A percentile compares a stretch with the other conserved stretches of the same genome.
phyloP scores from a whole-genome alignment of 2,797 vertebrate species.

The Acrocephalus scirpaceus region DNA sequence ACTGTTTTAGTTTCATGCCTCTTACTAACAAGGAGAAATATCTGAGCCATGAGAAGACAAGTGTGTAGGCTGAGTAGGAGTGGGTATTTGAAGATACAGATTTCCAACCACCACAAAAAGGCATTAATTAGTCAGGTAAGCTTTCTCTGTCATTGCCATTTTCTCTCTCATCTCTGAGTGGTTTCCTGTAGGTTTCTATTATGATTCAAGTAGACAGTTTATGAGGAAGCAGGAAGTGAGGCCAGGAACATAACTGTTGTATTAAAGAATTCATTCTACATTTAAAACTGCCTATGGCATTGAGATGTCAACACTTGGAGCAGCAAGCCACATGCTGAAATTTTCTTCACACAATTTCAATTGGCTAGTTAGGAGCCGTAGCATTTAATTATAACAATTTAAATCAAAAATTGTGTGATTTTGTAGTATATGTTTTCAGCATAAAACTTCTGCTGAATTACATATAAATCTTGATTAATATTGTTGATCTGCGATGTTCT shows the following conservation, averaged over 20 bases:
- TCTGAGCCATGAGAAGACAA: neutral
- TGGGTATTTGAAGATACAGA: neutral
- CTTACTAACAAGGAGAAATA: neutral
- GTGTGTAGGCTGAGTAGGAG: slow-evolving; percentile 4
- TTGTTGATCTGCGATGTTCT: neutral
- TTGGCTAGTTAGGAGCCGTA: slow-evolving; percentile 11
- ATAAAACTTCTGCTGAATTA: neutral
- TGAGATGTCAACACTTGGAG: neutral
- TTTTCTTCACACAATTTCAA: slow-evolving; percentile 32
- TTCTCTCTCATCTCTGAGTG: neutral
- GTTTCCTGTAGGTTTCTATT: neutral
- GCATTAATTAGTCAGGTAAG: neutral
- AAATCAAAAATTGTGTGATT: slow-evolving; percentile 36
- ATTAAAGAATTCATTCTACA: neutral
- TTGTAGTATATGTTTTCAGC: neutral
- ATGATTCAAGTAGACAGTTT: neutral
- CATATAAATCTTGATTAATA: neutral
- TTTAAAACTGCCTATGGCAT: neutral
- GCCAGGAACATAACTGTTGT: neutral
- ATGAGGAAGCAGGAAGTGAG: neutral
- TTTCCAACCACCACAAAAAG: neutral
- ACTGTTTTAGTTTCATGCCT: neutral
- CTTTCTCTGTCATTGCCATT: neutral
- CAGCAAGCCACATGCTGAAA: slow-evolving; percentile 26
- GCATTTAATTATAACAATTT: neutral